Base-by-base conservation (phyloP, 2,888 invertebrate species). In the Iselma pallidipennis region DNA sequence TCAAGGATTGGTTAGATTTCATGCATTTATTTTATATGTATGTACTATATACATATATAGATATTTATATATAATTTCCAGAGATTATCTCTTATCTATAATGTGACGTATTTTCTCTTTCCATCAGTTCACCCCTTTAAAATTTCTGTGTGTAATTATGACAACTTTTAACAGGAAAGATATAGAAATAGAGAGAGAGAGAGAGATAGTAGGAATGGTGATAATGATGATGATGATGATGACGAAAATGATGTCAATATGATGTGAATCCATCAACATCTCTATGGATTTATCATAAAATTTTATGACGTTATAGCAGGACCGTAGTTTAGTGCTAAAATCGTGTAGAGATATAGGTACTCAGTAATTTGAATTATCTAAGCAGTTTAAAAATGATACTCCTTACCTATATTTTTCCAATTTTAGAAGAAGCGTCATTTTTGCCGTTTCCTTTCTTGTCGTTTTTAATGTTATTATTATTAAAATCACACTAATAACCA, bases 1-100 rank as follows among this genome's bases (percentile, higher is more conserved):
- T 21, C 21, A 70, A 71, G 72, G 73, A 75, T 74, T 45, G 45
- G 37, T 37, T 71, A 72, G 71, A 72, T 75, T 75, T 74, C 71
- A 70, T 69, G 69, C 67, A 65, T 66, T 69, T 68, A 65, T 69
- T 72, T 69, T 68, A 71, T 72, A 72, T 72, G 12, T 14, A 50
- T 50, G 23, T 23, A n/a, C n/a, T n/a, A n/a, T n/a, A n/a, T 45
- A 16, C 7, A 23, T 9, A 49, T 42, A 4, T 16, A 16, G 7
- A 42, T 19, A 42, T 6, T 19, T 14, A 6, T 14, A n/a, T 49
- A 6, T 26, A 29, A 50, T 28, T 50, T 51, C 48, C 50, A 62
- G 62, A 62, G 45, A 45, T 45, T 45, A 45, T 45, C 45, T 45
- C 21, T 62, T 62, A 62, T 54, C 62, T 51, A 50, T 28, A 21